A percentile compares a stretch with the other conserved stretches of the same genome.
Conservation (phyloP, 2,888 invertebrate genomes). For the Dynastes hyllus region DNA sequence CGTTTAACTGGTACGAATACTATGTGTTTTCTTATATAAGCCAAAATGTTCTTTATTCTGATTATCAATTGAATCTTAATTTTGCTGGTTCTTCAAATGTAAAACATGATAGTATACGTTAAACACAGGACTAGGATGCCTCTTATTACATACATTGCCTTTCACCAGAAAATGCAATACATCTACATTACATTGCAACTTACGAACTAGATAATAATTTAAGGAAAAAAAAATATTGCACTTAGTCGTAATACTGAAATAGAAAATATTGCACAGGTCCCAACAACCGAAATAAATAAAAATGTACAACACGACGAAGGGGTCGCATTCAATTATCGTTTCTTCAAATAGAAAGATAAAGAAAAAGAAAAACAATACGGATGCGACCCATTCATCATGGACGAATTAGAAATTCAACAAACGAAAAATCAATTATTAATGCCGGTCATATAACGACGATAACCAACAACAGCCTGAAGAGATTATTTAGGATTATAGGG, state of each 20-base stretch:
- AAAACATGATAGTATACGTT: too few species aligned
- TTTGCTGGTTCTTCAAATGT: too few species aligned
- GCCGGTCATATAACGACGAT: background rate
- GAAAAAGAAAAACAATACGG: background rate
- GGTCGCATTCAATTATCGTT: background rate
- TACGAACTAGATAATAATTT: slow-evolving; percentile 42
- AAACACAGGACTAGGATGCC: background rate
- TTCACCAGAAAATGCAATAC: background rate
- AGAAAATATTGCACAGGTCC: slow-evolving; percentile 50
- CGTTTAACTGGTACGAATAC: too few species aligned
- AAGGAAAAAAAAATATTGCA: slow-evolving; percentile 49
- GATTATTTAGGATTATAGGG: background rate
- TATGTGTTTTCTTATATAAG: too few species aligned
- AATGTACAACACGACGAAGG: background rate
- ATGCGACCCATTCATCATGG: slow-evolving; percentile 7
- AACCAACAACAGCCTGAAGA: background rate
- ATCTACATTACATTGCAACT: background rate
- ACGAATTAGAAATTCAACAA: slow-evolving; percentile 15
- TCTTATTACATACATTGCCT: background rate
- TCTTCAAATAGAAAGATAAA: background rate
- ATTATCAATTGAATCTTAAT: too few species aligned
- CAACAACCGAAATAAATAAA: slow-evolving; percentile 41
- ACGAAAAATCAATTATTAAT: background rate
- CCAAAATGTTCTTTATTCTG: too few species aligned
- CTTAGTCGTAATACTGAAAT: slow-evolving; percentile 50